Evolutionary conservation across 2,888 invertebrate genomes (phyloP).

Genomic region (Oligia fasciuncula): DNA sequence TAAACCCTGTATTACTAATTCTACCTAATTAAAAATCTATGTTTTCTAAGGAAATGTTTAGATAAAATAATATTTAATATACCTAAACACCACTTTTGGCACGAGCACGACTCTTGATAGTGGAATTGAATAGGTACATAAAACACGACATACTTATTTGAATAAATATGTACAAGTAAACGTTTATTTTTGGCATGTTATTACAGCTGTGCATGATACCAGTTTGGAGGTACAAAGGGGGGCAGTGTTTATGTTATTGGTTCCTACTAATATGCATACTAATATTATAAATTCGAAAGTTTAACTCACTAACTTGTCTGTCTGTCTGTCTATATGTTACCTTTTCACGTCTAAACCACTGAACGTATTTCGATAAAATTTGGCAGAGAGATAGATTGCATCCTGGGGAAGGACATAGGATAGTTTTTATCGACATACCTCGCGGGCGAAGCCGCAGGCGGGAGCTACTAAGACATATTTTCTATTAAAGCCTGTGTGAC

Average conservation of each 20-base stretch:
- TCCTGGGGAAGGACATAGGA: no score
- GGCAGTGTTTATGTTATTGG: slow-evolving; percentile 16
- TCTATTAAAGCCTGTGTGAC: background rate
- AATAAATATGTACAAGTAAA: slow-evolving; percentile 21
- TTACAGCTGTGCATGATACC: slow-evolving; percentile 37
- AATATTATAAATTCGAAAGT: no score
- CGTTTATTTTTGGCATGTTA: slow-evolving; percentile 31
- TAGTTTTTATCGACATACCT: no score
- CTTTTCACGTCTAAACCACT: no score
- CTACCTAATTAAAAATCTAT: background rate
- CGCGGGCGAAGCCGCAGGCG: no score
- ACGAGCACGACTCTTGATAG: slow-evolving; percentile 13
- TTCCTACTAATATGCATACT: background rate
- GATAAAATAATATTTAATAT: slow-evolving; percentile 7
- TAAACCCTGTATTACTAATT: background rate
- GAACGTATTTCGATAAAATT: no score
- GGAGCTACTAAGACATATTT: background rate
- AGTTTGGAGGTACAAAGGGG: slow-evolving; percentile 6
- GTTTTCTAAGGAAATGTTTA: background rate
- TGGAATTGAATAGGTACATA: slow-evolving; percentile 10
- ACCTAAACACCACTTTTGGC: slow-evolving; percentile 1
- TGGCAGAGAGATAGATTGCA: no score
- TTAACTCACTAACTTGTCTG: no score
- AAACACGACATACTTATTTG: slow-evolving; percentile 2
- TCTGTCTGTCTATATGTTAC: no score